A percentile compares a stretch with the other conserved stretches of the same genome.
phyloP scores from a whole-genome alignment of 2,888 invertebrate species.

The Drosophila hawaiiensis region DNA sequence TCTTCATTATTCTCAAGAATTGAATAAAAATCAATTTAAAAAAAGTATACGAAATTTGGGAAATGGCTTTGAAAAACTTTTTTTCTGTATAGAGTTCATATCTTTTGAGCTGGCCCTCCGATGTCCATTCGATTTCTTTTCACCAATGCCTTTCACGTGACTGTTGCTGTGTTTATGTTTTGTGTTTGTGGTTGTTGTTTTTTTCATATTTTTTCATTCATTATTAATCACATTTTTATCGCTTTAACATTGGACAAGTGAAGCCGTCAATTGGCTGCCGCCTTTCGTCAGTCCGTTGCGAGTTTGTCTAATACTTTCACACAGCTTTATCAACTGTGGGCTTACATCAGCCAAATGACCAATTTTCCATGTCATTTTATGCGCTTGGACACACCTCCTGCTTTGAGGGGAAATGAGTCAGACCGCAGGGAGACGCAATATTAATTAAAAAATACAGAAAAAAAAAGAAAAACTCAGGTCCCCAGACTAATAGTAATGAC shows the following conservation, averaged over 20 bases:
- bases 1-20: not conserved
- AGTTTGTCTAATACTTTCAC: slow-evolving; percentile 65
- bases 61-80: not conserved
- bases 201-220: slow-evolving; percentile 48
- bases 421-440: slow-evolving; percentile 21
- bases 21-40: not conserved
- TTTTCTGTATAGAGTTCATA: slow-evolving; percentile 15
- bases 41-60: not conserved
- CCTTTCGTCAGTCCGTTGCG: slow-evolving; percentile 28
- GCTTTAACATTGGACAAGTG: slow-evolving; percentile 52
- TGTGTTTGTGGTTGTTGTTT: not conserved
- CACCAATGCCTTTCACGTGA: slow-evolving; percentile 66
- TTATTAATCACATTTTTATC: slow-evolving; percentile 74
- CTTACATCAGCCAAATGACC: slow-evolving; percentile 59
- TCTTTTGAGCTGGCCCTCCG: slow-evolving; percentile 35
- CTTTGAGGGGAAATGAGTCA: slow-evolving; percentile 1
- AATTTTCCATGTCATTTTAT: slow-evolving; percentile 61
- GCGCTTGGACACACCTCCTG: slow-evolving; percentile 31
- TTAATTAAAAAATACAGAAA: slow-evolving; percentile 59
- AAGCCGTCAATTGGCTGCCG: slow-evolving; percentile 72
- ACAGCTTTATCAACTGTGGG: slow-evolving; percentile 40
- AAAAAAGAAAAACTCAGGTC: slow-evolving; percentile 24
- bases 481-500: slow-evolving; percentile 47
- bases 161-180: slow-evolving; percentile 19
- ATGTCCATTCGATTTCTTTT: slow-evolving; percentile 47